Evolutionary conservation across 1,140 invertebrate genomes (phyloP).

Genomic region (Trypoxylus dichotomus): DNA sequence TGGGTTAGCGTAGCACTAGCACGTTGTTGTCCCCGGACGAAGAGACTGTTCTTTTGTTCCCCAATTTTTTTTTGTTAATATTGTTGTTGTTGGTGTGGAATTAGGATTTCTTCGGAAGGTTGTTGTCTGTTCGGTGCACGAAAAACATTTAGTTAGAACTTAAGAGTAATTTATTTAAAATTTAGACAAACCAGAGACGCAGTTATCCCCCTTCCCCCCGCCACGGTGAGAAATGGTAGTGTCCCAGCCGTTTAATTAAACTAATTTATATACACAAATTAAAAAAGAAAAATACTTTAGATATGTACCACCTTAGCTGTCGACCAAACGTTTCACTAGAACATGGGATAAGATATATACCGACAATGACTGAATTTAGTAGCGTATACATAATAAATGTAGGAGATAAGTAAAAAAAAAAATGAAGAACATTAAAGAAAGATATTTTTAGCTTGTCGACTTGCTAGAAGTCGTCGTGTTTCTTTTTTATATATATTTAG

Average conservation of each 20-base stretch:
- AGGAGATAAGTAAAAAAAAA: background rate
- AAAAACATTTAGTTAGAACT: constrained; percentile 22
- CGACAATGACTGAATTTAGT: constrained; percentile 15
- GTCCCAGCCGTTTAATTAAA: constrained; percentile 18
- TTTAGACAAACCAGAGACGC: background rate
- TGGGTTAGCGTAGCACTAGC: constrained; percentile 8
- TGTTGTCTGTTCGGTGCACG: constrained; percentile 22
- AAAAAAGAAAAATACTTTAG: background rate
- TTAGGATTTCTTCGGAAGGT: constrained; percentile 10
- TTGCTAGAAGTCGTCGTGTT: background rate
- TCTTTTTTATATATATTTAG: background rate
- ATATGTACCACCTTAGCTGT: constrained; percentile 11
- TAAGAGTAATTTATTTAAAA: constrained; percentile 22
- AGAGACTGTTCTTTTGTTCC: constrained; percentile 19
- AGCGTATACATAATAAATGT: constrained; percentile 5
- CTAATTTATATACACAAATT: background rate
- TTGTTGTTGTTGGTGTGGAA: constrained; percentile 18
- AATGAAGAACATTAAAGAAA: background rate
- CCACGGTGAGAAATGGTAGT: constrained; percentile 15
- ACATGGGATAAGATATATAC: constrained; percentile 15
- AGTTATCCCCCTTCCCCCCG: background rate
- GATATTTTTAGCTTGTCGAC: constrained; percentile 1
- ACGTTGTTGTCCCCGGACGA: constrained; percentile 10
- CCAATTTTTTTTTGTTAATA: constrained; percentile 7
- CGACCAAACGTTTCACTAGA: constrained; percentile 18